phyloP scores from a whole-genome alignment of 2,888 invertebrate genomes.

The Drosophila picticornis region DNA sequence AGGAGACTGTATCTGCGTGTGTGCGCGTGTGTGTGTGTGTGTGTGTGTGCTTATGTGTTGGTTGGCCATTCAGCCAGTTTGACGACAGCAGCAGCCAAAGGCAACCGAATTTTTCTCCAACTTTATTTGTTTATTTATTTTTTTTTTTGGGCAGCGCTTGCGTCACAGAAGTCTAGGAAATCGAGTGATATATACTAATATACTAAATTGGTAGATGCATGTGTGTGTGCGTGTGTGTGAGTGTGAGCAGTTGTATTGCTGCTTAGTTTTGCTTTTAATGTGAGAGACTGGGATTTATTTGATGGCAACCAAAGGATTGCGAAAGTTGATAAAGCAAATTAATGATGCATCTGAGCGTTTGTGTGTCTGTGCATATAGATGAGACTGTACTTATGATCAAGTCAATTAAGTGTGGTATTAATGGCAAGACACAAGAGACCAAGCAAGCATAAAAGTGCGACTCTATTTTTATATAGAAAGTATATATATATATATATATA shows the following conservation, averaged over 20 bases:
- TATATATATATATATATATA: conserved; percentile 10
- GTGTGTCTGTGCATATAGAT: neutral
- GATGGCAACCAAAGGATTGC: conserved; percentile 45
- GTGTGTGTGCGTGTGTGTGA: conserved; percentile 10
- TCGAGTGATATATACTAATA: conserved; percentile 56
- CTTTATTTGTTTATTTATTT: conserved; percentile 13
- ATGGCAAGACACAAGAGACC: conserved; percentile 42
- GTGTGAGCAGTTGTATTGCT: conserved; percentile 32
- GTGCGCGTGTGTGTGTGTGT: conserved; percentile 30
- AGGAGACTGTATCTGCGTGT: conserved; percentile 27
- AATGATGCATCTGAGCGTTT: conserved; percentile 30
- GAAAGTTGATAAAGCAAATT: conserved; percentile 54
- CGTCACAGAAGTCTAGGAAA: conserved; percentile 63
- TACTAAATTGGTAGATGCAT: conserved; percentile 41
- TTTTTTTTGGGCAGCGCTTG: conserved; percentile 54
- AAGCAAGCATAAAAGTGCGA: conserved; percentile 23
- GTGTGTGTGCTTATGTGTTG: conserved; percentile 24
- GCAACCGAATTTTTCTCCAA: conserved; percentile 42
- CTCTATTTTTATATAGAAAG: neutral
- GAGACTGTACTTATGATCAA: conserved; percentile 44
- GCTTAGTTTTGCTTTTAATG: conserved; percentile 53
- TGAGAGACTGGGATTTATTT: conserved; percentile 46
- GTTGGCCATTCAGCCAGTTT: conserved; percentile 78
- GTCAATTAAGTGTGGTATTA: conserved; percentile 41
- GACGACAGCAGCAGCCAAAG: conserved; percentile 73